Percentiles rank a stretch among this genome's conserved stretches.
These are phyloP conservation scores for Silurus glanis DNA, from an alignment of 2,113 vertebrate species.

Conservation along the genomic window DNA sequence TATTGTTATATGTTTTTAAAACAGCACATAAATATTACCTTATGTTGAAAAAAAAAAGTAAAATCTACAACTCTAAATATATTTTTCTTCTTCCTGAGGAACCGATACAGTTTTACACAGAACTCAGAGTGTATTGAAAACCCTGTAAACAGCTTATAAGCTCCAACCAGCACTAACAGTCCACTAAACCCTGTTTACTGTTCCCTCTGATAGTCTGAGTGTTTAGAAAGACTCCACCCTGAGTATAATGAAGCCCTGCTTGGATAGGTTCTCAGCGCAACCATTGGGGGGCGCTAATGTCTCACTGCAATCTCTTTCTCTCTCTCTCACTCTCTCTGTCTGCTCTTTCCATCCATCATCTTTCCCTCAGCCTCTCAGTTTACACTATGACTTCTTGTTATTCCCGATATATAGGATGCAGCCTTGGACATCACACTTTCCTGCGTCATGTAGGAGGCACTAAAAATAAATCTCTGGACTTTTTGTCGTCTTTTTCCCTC, in stretches of 20 bases:
- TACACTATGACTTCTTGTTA: conserved; percentile 9
- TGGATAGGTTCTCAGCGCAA: not conserved
- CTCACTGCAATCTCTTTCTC: conserved; percentile 57
- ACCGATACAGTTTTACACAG: not conserved
- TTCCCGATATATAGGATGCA: conserved; percentile 7
- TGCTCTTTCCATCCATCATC: conserved; percentile 3
- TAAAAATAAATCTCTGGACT: conserved; percentile 6
- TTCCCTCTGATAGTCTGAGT: not conserved
- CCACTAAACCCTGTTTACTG: not conserved
- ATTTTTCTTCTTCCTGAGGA: not conserved
- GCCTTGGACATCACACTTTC: conserved; percentile 5
- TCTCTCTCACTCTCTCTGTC: not conserved
- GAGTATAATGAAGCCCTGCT: not conserved
- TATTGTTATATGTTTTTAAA: too few relatives aligned
- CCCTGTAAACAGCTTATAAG: not conserved
- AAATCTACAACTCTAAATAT: not conserved
- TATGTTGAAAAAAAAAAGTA: not conserved
- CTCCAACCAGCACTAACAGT: not conserved
- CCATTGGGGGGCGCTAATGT: conserved; percentile 88
- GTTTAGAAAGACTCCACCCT: not conserved
- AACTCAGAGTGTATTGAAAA: not conserved
- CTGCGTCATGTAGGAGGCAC: not conserved
- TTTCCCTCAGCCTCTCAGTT: conserved; percentile 14
- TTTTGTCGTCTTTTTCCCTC: not conserved
- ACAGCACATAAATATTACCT: too few relatives aligned